Percentiles rank a stretch among this genome's conserved stretches.
Evolutionary conservation across 2,797 vertebrate genomes (phyloP).

Genomic region (Anniella stebbinsi): DNA sequence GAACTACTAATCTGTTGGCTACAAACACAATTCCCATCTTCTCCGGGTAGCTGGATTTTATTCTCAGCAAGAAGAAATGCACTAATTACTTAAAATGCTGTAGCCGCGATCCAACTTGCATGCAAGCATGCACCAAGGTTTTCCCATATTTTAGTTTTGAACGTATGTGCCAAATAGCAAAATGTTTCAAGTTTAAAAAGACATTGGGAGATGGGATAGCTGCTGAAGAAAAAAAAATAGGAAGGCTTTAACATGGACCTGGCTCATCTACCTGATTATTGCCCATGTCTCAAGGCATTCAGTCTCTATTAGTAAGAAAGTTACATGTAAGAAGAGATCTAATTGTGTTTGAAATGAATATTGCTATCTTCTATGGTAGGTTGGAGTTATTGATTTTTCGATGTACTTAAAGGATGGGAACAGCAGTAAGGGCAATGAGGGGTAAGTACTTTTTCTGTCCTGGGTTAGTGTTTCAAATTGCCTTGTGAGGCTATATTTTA

Average conservation of each 20-base stretch:
- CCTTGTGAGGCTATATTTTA: not conserved
- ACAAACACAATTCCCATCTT: accelerated
- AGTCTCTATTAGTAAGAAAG: not conserved
- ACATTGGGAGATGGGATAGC: not conserved
- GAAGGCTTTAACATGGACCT: not conserved
- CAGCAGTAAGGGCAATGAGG: conserved; percentile 95
- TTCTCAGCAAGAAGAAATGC: not conserved
- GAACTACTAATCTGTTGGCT: not conserved
- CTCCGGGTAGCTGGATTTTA: not conserved
- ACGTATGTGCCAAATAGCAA: not conserved
- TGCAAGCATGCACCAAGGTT: not conserved
- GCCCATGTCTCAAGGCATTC: not conserved
- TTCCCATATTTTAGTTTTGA: not conserved
- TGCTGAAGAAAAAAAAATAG: not conserved
- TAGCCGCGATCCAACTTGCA: not conserved
- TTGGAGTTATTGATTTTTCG: conserved; percentile 98
- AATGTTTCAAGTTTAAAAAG: not conserved
- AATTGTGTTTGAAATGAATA: conserved; percentile 31
- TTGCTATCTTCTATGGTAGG: conserved; percentile 80
- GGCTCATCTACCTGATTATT: not conserved
- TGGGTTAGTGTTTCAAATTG: not conserved
- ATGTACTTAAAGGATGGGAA: conserved; percentile 99
- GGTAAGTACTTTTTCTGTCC: conserved; percentile 81
- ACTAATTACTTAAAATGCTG: not conserved
- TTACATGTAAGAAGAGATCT: not conserved